Evolutionary conservation across 2,113 vertebrate species (phyloP), one percentile per base, ranked within the genome.

Genomic region (Larimichthys polyactis): DNA sequence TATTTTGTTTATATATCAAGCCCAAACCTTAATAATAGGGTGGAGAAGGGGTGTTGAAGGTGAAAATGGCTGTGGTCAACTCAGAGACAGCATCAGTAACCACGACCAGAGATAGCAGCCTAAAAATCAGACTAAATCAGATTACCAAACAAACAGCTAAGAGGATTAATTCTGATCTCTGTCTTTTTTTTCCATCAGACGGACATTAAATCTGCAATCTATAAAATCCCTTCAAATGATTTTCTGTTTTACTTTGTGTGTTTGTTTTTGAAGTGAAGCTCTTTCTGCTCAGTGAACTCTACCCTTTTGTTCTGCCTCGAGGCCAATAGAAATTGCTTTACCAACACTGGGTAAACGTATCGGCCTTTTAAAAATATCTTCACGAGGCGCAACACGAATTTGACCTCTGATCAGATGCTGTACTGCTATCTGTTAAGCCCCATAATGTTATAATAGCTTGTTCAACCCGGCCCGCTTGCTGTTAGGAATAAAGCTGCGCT

Each of bases 91-190:
- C 93, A 92, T 92, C 91, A 86, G 86, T 90, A 89, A 93, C 90
- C 91, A 89, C 87, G 84, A 90, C 71, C 82, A 84, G 71, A 87
- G 87, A 93, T 88, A 86, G 92, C 89, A 79, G 82, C 89, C 82
- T 77, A 91, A 93, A 93, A 94, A 89, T 92, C 90, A 32, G 80
- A 91, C 89, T 79, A 93, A 93, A 95, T 95, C 94, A 92, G 90
- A 94, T 94, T 94, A 93, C 75, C 85, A 87, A 91, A 94, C 93
- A 94, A 92, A 92, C 80, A 89, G 84, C 81, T 91, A 93, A 94
- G 91, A 94, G 86, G 92, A 94, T 95, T 94, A 90, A 84, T 92
- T 88, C 84, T 89, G 85, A 89, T 90, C 91, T 83, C 75, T 82
- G 71, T 75, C 68, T 79, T 32, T 75, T 32, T 75, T 81, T 75